Base-by-base conservation (phyloP, 2,888 invertebrate genomes). In the Hirtodrosophila trivittata region DNA sequence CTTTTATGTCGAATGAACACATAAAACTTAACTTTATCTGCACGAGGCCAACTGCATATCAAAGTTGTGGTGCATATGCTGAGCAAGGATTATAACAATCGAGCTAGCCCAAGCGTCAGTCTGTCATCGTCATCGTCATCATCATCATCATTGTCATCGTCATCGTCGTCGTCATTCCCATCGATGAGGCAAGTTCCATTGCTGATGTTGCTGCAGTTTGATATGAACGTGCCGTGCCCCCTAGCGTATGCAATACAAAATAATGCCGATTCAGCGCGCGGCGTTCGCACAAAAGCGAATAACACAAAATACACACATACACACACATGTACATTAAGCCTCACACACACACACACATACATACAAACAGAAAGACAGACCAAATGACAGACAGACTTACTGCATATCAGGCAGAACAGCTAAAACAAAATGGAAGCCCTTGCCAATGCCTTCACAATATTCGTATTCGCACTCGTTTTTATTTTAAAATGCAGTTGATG, bases 401-500 rank as follows among this genome's bases (percentile, higher is more conserved):
- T 45, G 70, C 35, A 46, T 64, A 71, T 64, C 70, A 69, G 69
- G 16, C 51, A 50, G 70, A 47, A 58, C 64, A 71, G 56, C 75
- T 66, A 56, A 41, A 69, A 73, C 75, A 70, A 71, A 77, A 75
- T 57, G 57, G 64, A 54, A 62, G 33, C 49, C 52, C 38, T 76
- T 55, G 67, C 62, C 62, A 56, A 59, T 72, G 63, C 55, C 58
- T 59, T 42, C 39, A 57, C 75, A 64, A 71, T 63, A 58, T 71
- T 68, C 62, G 41, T 49, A 60, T 60, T 66, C 37, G 39, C 32
- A 52, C 50, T 74, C 55, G 58, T 18, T 42, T 63, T 73, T 68
- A 62, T 77, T 78, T 82, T 67, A 86, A 86, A 85, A 82, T 71
- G 83, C 68, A 58, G 59, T 66, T 46, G 63, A 63, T 68, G 76